phyloP scores from a whole-genome alignment of 2,888 invertebrate species.

The Nephrotoma appendiculata region DNA sequence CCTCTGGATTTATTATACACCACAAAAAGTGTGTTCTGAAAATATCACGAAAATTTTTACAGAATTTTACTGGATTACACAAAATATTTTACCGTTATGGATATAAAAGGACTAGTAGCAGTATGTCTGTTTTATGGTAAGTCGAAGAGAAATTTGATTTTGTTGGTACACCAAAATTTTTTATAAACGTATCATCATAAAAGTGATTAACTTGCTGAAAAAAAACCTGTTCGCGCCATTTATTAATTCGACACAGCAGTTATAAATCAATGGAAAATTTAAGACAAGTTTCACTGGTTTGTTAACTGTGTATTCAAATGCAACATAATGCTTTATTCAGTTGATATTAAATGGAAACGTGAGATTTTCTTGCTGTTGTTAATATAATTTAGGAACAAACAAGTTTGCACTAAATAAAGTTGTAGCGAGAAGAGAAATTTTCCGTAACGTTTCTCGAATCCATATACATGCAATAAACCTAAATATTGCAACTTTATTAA shows the following conservation, averaged over 20 bases:
- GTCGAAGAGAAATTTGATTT: neutral
- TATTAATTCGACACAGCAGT: neutral
- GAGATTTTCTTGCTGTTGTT: neutral
- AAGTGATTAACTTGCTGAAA: neutral
- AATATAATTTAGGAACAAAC: neutral
- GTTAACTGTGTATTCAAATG: neutral
- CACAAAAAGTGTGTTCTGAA: neutral
- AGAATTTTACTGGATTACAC: neutral
- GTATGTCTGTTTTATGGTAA: neutral
- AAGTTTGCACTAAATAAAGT: neutral
- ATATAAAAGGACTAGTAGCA: neutral
- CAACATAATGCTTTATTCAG: neutral
- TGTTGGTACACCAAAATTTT: neutral
- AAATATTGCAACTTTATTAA: too few relatives aligned
- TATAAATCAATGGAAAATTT: neutral
- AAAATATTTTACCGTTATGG: neutral
- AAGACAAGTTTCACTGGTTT: neutral
- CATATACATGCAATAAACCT: too few relatives aligned
- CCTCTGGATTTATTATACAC: neutral
- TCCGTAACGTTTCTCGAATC: too few relatives aligned
- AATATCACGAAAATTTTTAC: neutral
- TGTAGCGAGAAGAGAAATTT: neutral
- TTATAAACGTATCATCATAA: neutral
- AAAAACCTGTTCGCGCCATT: neutral
- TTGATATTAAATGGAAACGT: neutral